Conservation (phyloP, 2,113 vertebrate genomes). For the Barnardius zonarius region DNA sequence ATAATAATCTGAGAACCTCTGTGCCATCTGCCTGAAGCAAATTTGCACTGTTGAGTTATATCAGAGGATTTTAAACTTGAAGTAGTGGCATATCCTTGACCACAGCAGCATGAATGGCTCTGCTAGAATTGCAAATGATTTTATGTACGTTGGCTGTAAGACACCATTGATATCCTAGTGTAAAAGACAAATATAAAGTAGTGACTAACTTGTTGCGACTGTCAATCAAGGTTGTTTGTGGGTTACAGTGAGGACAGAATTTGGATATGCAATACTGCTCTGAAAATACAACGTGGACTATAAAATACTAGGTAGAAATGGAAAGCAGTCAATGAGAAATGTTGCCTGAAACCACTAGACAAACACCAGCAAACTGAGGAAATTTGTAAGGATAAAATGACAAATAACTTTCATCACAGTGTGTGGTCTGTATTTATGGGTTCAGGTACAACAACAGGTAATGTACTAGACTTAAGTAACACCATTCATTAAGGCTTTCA, state of each 20-base stretch:
- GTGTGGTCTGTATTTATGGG: background rate
- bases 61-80: constrained; percentile 27
- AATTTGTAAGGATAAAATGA: background rate
- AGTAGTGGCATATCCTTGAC: constrained; percentile 46
- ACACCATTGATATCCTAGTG: background rate
- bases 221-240: background rate
- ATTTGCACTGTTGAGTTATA: constrained; percentile 24
- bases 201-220: background rate
- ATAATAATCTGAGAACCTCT: background rate
- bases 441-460: background rate
- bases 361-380: background rate
- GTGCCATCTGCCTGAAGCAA: constrained; percentile 14
- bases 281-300: background rate
- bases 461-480: background rate
- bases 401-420: background rate
- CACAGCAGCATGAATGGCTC: background rate
- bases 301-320: background rate
- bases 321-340: background rate
- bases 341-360: background rate
- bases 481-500: background rate
- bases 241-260: background rate
- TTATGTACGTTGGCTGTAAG: background rate
- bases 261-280: background rate
- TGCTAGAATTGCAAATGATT: constrained; percentile 47
- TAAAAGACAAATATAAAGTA: background rate